phyloP scores from a whole-genome alignment of 2,888 invertebrate genomes.

The Heliconius charithonia region DNA sequence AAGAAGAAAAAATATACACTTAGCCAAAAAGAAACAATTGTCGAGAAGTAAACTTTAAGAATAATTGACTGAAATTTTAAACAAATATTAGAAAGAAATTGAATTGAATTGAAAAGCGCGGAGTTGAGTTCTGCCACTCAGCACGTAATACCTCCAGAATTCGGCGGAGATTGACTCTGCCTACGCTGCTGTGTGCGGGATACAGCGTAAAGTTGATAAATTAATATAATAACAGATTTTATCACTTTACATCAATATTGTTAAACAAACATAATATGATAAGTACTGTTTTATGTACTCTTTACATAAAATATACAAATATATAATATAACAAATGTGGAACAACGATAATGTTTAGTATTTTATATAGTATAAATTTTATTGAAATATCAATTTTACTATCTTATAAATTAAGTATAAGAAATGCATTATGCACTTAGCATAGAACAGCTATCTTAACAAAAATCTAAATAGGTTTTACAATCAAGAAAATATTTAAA shows the following conservation, averaged over 20 bases:
- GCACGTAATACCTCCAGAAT: too few species aligned
- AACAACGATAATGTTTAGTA: not conserved
- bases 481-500: not conserved
- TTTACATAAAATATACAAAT: slow-evolving; percentile 9
- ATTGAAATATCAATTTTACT: slow-evolving; percentile 3
- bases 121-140: not conserved
- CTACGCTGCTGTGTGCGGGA: too few species aligned
- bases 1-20: too few species aligned
- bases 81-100: too few species aligned
- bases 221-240: slow-evolving; percentile 8
- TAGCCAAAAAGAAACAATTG: too few species aligned
- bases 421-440: not conserved
- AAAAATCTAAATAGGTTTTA: not conserved
- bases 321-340: not conserved
- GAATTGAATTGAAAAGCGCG: not conserved
- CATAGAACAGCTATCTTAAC: not conserved
- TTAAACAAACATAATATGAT: slow-evolving; percentile 19
- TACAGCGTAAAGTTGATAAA: not conserved
- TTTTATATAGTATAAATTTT: not conserved
- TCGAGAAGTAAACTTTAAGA: too few species aligned
- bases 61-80: too few species aligned
- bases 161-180: too few species aligned
- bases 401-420: not conserved
- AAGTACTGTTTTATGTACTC: slow-evolving; percentile 29
- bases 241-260: slow-evolving; percentile 13